Conservation (phyloP, 2,797 vertebrate species). For the Pygocentrus nattereri region DNA sequence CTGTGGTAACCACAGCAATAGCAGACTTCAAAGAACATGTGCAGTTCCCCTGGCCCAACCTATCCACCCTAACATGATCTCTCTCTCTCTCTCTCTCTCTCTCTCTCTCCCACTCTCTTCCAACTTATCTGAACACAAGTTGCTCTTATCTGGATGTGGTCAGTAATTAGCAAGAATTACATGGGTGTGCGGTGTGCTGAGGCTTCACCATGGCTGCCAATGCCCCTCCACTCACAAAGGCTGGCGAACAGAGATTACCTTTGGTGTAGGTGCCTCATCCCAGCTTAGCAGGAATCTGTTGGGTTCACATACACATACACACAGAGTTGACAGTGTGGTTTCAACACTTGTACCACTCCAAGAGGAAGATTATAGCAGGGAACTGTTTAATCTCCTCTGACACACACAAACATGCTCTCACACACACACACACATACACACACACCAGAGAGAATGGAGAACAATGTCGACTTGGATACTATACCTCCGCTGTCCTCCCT, state of each 20-base stretch:
- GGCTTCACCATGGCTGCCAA: conserved; percentile 60
- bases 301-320: neutral
- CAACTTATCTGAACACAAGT: conserved; percentile 25
- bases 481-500: neutral
- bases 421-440: conserved; percentile 6
- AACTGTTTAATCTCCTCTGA: conserved; percentile 25
- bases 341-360: conserved; percentile 22
- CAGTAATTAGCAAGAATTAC: conserved; percentile 81
- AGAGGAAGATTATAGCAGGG: conserved; percentile 25
- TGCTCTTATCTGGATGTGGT: conserved; percentile 56
- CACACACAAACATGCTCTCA: neutral
- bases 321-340: neutral
- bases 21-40: neutral
- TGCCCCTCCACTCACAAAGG: conserved; percentile 67
- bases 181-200: conserved; percentile 69
- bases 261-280: conserved; percentile 58
- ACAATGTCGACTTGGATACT: conserved; percentile 2
- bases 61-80: neutral
- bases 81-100: conserved; percentile 9
- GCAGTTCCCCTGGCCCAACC: neutral
- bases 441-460: neutral
- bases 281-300: conserved; percentile 45
- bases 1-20: neutral
- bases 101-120: conserved; percentile 29
- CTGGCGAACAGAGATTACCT: conserved; percentile 70